Evolutionary conservation across 1,140 invertebrate species (phyloP).

Genomic region (Scaptomyza hsui): DNA sequence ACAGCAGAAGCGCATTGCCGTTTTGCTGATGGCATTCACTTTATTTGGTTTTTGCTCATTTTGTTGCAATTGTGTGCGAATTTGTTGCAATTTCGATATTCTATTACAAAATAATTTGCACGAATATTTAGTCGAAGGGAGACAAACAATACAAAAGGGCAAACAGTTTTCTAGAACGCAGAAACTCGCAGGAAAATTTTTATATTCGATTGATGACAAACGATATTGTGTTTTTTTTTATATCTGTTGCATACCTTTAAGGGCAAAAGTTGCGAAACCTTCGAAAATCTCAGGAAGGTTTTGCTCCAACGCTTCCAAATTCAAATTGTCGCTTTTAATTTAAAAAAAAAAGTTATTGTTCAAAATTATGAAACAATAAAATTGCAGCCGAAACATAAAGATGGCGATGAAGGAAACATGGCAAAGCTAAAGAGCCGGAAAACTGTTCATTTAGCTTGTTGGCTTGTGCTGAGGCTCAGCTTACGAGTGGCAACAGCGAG

Average conservation of each 20-base stretch:
- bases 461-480: slow-evolving; percentile 16
- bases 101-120: slow-evolving; percentile 77
- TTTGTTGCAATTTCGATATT: slow-evolving; percentile 81
- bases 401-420: neutral
- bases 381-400: neutral
- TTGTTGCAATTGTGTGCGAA: slow-evolving; percentile 77
- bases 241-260: too few species aligned
- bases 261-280: too few species aligned
- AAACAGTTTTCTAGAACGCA: neutral
- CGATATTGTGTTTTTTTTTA: too few species aligned
- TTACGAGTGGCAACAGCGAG: slow-evolving; percentile 25
- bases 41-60: slow-evolving; percentile 64
- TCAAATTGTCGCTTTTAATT: too few species aligned
- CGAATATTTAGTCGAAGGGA: slow-evolving; percentile 43
- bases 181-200: neutral
- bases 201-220: too few species aligned
- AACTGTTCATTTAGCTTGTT: slow-evolving; percentile 46
- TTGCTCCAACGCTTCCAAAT: too few species aligned
- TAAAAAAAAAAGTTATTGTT: too few species aligned
- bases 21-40: slow-evolving; percentile 73
- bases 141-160: neutral
- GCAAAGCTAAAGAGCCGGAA: slow-evolving; percentile 1
- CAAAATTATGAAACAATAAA: neutral
- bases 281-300: too few species aligned
- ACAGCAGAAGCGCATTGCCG: slow-evolving; percentile 57